These are phyloP conservation scores for Melanotaenia boesemani DNA, from an alignment of 2,797 vertebrate species.

Conservation along the genomic window DNA sequence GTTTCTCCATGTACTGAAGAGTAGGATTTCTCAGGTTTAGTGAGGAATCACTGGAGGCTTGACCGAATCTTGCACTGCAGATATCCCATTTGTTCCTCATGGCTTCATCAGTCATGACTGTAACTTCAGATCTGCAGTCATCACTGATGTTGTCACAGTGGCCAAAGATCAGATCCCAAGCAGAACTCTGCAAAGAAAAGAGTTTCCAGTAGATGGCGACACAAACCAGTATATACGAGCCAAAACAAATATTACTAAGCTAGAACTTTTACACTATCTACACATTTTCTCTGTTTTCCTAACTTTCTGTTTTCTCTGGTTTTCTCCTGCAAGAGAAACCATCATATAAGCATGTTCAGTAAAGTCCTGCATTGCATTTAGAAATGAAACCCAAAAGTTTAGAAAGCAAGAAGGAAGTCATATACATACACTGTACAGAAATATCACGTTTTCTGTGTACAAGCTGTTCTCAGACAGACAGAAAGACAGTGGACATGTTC, in stretches of 20 bases:
- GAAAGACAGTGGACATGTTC: no score
- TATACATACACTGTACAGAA: no score
- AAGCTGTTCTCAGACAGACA: no score
- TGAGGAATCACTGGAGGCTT: slow-evolving; percentile 30
- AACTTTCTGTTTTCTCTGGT: no score
- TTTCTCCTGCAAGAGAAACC: no score
- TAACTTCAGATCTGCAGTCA: slow-evolving; percentile 27
- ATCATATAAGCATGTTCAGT: no score
- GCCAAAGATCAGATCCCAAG: slow-evolving; percentile 7
- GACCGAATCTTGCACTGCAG: slow-evolving; percentile 16
- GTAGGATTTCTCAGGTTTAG: slow-evolving; percentile 22
- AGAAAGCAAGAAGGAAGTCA: no score
- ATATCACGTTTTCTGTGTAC: no score
- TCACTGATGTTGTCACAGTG: neutral
- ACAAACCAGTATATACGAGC: neutral
- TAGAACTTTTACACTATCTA: neutral
- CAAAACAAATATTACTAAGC: neutral
- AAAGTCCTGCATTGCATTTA: no score
- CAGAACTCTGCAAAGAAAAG: slow-evolving; percentile 16
- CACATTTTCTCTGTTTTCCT: neutral
- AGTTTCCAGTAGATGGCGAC: slow-evolving; percentile 28
- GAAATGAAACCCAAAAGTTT: no score
- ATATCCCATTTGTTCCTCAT: slow-evolving; percentile 9
- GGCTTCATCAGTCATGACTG: slow-evolving; percentile 21
- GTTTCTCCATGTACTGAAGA: slow-evolving; percentile 45